These are phyloP conservation scores for Poecilia latipinna DNA, from an alignment of 2,113 vertebrate genomes.

Conservation along the genomic window DNA sequence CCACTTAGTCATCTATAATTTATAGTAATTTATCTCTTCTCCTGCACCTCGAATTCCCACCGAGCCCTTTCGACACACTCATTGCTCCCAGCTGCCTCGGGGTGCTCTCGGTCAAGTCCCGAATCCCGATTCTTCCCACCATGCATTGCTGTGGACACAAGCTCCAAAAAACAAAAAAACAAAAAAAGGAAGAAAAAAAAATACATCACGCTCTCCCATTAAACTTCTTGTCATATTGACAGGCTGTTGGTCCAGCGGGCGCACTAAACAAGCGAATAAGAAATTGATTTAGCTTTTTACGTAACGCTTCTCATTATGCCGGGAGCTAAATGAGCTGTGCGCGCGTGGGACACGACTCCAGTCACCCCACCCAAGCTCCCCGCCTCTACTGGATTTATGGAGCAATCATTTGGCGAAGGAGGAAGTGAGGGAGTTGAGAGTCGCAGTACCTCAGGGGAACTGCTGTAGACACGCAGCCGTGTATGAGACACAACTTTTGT, in stretches of 20 bases:
- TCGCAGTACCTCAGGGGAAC: constrained; percentile 39
- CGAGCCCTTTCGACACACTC: constrained; percentile 44
- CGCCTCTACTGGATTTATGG: constrained; percentile 40
- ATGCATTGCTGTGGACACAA: constrained; percentile 50
- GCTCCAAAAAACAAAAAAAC: constrained; percentile 1
- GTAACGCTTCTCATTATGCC: constrained; percentile 56
- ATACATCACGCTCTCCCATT: constrained; percentile 29
- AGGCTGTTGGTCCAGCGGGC: constrained; percentile 51
- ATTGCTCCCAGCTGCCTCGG: constrained; percentile 25
- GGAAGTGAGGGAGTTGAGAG: constrained; percentile 35
- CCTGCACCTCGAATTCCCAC: constrained; percentile 20
- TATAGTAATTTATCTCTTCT: constrained; percentile 25
- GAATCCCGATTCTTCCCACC: constrained; percentile 38
- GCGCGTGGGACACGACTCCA: neutral
- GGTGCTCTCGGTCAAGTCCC: neutral
- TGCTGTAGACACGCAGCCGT: constrained; percentile 1
- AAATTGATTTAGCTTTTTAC: constrained; percentile 65
- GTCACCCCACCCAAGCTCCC: neutral
- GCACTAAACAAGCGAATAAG: constrained; percentile 57
- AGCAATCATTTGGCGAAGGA: constrained; percentile 59
- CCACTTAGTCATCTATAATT: constrained; percentile 22
- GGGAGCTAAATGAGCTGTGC: constrained; percentile 58
- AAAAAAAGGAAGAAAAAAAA: too few species aligned
- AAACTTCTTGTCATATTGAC: constrained; percentile 67
- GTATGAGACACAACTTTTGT: constrained; percentile 3